Conservation (phyloP, 2,797 vertebrate species). For the Urocyon cinereoargenteus region DNA sequence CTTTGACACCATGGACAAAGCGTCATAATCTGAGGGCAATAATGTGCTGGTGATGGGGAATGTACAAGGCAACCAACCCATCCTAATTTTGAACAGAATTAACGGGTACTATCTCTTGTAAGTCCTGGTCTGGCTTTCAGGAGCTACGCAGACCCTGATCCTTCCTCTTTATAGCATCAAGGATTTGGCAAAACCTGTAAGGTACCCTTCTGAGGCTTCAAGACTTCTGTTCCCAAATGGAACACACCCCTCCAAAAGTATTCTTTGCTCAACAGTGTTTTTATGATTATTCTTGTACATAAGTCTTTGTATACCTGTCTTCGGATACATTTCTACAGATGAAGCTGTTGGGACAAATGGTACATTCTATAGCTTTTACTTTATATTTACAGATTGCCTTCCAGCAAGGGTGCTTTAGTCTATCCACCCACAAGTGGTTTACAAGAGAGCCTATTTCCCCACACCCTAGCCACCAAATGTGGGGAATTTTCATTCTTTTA, state of each 20-base stretch:
- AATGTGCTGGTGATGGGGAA: neutral
- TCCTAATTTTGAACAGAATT: neutral
- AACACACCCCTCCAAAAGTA: neutral
- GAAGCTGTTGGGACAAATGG: constrained; percentile 6
- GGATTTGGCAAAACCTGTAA: neutral
- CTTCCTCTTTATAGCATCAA: neutral
- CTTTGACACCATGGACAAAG: neutral
- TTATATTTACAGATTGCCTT: constrained; percentile 26
- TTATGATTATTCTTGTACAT: neutral
- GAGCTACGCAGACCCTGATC: neutral
- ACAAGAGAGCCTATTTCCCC: constrained; percentile 7
- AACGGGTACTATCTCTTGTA: neutral
- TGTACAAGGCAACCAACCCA: neutral
- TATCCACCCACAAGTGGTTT: neutral
- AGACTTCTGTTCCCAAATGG: neutral
- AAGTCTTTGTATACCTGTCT: constrained; percentile 29
- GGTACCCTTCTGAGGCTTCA: neutral
- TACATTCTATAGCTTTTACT: neutral
- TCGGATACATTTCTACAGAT: constrained; percentile 40
- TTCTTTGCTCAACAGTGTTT: neutral
- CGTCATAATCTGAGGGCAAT: neutral
- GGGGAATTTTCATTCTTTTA: constrained; percentile 52
- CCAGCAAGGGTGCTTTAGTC: constrained; percentile 16
- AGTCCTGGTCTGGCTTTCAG: neutral
- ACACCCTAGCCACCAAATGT: neutral